Base-by-base conservation (phyloP, 1,140 invertebrate genomes). In the Geopemphigus sp. region DNA sequence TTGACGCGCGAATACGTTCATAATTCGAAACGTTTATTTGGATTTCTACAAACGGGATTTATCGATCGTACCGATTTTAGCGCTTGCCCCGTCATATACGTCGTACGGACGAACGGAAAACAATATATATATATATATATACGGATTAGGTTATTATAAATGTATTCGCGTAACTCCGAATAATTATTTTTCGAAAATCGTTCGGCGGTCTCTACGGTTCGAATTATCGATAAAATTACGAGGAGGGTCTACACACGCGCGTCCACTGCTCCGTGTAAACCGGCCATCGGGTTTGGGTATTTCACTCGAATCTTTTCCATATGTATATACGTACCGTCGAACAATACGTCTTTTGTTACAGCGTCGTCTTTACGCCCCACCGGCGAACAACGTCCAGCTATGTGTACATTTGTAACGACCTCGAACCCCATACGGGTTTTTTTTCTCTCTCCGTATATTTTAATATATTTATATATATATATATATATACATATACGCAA, bases 331-430 rank as follows among this genome's bases (percentile, higher is more conserved):
- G 1, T 17, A 72, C 24, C 1, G 24, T 45, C 24, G 50, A 17
- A 76, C 72, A 76, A 76, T 76, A 59, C 32, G 32, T 61, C 74
- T 78, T 78, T 78, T 78, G 74, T 78, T 78, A 22, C 22, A 15
- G 50, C 24, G 39, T 59, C 73, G 56, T 78, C 56, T 61, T 78
- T 59, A 45, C 45, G 74, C 56, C 57, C 24, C 32, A 47, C 57
- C 24, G 74, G 22, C 14, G 56, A 47, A 61, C 57, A 50, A 76
- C 56, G 22, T 47, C 6, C 11, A 45, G 32, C 32, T 0, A 59
- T 17, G 15, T 76, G 57, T 78, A 47, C 24, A 53, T 72, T 26
- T 78, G 39, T 76, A 78, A 78, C 74, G 74, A 78, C 56, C 74
- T 76, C 57, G 54, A 61, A 78, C 17, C 57, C 54, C 45, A 29